phyloP scores from a whole-genome alignment of 2,113 vertebrate genomes.

The Mystacornis crossleyi region DNA sequence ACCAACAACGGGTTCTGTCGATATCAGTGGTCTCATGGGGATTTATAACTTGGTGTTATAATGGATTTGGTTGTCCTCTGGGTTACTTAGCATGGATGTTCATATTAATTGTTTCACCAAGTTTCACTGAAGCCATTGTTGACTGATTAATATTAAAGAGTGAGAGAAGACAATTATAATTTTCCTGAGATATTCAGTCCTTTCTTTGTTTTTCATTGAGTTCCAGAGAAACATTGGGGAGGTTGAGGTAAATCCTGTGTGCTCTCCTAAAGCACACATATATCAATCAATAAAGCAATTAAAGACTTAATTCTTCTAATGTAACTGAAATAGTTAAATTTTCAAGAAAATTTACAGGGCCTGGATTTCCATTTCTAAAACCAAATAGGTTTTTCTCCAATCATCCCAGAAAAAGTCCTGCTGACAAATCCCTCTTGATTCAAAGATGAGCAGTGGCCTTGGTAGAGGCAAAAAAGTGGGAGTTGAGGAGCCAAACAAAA shows the following conservation, averaged over 20 bases:
- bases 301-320: background rate
- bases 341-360: background rate
- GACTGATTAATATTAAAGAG: background rate
- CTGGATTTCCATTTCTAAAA: background rate
- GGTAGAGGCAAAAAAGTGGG: rapidly evolving
- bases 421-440: background rate
- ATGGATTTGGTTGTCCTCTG: background rate
- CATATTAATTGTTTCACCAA: background rate
- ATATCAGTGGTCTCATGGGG: background rate
- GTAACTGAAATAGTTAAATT: background rate
- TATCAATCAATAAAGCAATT: background rate
- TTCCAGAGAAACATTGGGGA: rapidly evolving
- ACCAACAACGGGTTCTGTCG: background rate
- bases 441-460: background rate
- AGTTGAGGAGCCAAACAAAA: background rate
- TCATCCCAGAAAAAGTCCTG: background rate
- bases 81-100: background rate
- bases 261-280: background rate
- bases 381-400: background rate
- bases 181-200: background rate
- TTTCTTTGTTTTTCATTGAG: background rate
- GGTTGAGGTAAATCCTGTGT: rapidly evolving
- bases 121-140: background rate
- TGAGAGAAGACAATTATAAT: background rate
- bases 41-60: background rate